Conservation (phyloP, 2,888 invertebrate species). For the Corythucha ciliata region DNA sequence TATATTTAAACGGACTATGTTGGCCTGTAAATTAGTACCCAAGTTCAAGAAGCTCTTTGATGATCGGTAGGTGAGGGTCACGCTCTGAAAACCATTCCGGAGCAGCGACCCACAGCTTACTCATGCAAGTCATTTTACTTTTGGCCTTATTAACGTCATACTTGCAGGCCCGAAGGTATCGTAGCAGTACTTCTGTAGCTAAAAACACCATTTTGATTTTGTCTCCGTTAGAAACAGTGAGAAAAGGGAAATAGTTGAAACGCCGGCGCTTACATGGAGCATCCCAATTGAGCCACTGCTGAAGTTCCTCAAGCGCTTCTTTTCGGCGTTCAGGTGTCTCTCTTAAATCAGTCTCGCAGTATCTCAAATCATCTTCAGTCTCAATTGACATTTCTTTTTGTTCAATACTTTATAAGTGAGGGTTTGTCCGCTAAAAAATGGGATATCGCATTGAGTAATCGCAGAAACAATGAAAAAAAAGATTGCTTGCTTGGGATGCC, state of each 20-base stretch:
- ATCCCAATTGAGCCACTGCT: slow-evolving; percentile 43
- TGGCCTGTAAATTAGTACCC: slow-evolving; percentile 42
- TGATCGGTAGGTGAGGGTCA: slow-evolving; percentile 48
- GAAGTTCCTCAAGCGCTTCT: slow-evolving; percentile 41
- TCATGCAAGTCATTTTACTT: slow-evolving; percentile 49
- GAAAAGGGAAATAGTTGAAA: no score
- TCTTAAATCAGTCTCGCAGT: slow-evolving; percentile 27
- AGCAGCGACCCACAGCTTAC: slow-evolving; percentile 47
- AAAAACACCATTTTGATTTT: no score
- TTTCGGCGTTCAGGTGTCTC: slow-evolving; percentile 35
- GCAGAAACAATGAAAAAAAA: no score
- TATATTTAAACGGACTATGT: slow-evolving; percentile 1
- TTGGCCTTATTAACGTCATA: slow-evolving; percentile 51
- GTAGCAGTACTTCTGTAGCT: slow-evolving; percentile 40
- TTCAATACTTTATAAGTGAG: no score
- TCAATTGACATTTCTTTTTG: no score
- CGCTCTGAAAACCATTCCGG: slow-evolving; percentile 54
- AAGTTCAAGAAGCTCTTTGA: slow-evolving; percentile 49
- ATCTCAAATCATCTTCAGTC: no score
- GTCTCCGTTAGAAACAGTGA: no score
- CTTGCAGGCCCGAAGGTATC: slow-evolving; percentile 54
- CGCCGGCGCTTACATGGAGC: no score
- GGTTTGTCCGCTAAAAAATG: no score
- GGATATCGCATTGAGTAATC: no score
- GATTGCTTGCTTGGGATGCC: no score